Base-by-base conservation (phyloP, 2,797 vertebrate genomes). In the Tympanoctomys barrerae region DNA sequence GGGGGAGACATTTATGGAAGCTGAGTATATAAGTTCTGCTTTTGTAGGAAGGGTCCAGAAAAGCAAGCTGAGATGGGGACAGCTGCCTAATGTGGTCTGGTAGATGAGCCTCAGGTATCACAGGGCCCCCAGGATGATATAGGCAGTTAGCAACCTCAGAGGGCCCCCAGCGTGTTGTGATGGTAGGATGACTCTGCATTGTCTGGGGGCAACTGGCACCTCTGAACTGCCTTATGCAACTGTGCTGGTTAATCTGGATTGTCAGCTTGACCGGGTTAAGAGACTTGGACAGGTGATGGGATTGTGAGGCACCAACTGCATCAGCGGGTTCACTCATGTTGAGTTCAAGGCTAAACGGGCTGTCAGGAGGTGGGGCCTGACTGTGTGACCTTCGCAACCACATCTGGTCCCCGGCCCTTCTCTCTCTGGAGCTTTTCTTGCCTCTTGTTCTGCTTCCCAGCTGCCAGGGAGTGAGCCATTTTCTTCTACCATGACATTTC, bases 21-120 rank as follows among this genome's bases (percentile, higher is more conserved):
- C 22, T 75, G 62, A 78, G 3, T 22, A 49, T 59, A 87, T 39
- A 88, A 5, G 13, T 39, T 78, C 61, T 66, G 33, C 28, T 61
- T 92, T 95, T 10, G 62, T 28, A 90, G 79, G 42, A 31, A 52
- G n/a, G 78, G 59, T 59, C 57, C 49, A 82, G 70, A 91, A 94
- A 90, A 31, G 5, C 39, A 66, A 82, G 24, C 19, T 39, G 36
- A n/a, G 61, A 36, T 79, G 87, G 13, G 14, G 90, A 84, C 31
- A 39, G 24, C 9, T 5, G 49, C 26, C 62, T 70, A 26, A 85
- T 28, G n/a, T 16, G 26, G 33, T 59, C 70, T 52, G 66, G 26
- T n/a, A 28, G 5, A 42, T 16, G 22, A 12, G 49, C 42, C 70
- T 91, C 68, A 84, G 36, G 86, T 16, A 42, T 54, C 59, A 46